Conservation (phyloP, 1,140 invertebrate genomes). For the Zaprionus tsacasi region DNA sequence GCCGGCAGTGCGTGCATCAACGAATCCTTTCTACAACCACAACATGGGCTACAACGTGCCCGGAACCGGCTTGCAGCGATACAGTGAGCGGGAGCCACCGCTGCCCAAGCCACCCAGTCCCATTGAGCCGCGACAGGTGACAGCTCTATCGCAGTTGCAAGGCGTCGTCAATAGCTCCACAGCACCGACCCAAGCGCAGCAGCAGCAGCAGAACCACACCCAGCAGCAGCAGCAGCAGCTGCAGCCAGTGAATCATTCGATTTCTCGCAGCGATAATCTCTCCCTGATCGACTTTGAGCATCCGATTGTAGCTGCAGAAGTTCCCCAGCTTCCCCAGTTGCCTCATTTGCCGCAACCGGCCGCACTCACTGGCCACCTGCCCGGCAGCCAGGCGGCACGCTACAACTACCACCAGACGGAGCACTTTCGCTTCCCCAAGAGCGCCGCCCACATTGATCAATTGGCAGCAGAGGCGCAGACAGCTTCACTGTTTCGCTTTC, state of each 20-base stretch:
- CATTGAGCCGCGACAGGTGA: constrained; percentile 65
- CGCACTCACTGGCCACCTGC: constrained; percentile 44
- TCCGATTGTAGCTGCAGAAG: constrained; percentile 74
- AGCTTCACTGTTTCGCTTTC: constrained; percentile 78
- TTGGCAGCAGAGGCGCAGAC: constrained; percentile 75
- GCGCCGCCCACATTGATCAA: constrained; percentile 67
- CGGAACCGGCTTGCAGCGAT: constrained; percentile 40
- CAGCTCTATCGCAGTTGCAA: constrained; percentile 27
- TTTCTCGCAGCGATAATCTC: constrained; percentile 73
- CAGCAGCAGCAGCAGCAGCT: constrained; percentile 27
- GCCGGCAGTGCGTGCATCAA: constrained; percentile 53
- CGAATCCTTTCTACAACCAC: constrained; percentile 75
- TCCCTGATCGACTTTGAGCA: constrained; percentile 78
- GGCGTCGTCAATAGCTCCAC: constrained; percentile 13
- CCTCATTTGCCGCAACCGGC: constrained; percentile 49
- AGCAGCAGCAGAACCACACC: constrained; percentile 28
- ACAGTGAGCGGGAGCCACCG: constrained; percentile 49
- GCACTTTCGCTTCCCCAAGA: constrained; percentile 60
- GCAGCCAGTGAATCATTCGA: constrained; percentile 53
- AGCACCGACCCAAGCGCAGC: constrained; percentile 23
- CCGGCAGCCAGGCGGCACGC: constrained; percentile 19
- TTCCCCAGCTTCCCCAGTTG: constrained; percentile 48
- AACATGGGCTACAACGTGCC: constrained; percentile 23
- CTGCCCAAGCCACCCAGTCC: constrained; percentile 65
- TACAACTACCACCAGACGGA: constrained; percentile 35